phyloP scores from a whole-genome alignment of 2,113 vertebrate genomes.

The Heptranchias perlo region DNA sequence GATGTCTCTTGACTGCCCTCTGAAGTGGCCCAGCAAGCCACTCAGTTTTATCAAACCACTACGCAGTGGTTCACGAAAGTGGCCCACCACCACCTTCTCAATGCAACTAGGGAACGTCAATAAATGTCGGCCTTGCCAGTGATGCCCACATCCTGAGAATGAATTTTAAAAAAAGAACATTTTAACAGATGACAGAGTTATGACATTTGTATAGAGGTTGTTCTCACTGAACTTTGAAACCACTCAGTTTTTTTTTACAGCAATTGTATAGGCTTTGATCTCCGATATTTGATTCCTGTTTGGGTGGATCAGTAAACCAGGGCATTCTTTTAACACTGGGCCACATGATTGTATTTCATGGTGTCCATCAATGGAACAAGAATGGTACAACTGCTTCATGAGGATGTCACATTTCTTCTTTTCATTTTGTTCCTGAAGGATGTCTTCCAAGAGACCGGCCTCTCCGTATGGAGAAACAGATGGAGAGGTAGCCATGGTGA shows the following conservation, averaged over 20 bases:
- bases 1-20: not conserved
- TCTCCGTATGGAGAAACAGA: constrained; percentile 99
- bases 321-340: not conserved
- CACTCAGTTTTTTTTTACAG: not conserved
- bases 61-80: not conserved
- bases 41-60: not conserved
- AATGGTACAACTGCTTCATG: constrained; percentile 51
- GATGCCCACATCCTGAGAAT: not conserved
- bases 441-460: constrained; percentile 99
- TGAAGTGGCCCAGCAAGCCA: not conserved
- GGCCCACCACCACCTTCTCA: not conserved
- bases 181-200: not conserved
- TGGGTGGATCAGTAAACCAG: not conserved
- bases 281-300: not conserved
- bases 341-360: not conserved
- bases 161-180: not conserved
- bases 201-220: not conserved
- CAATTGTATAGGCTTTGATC: not conserved
- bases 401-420: constrained; percentile 71
- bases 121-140: not conserved
- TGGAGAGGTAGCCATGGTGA: constrained; percentile 99
- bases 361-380: constrained; percentile 19
- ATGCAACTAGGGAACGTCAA: not conserved
- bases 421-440: constrained; percentile 91
- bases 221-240: not conserved